phyloP scores from a whole-genome alignment of 2,113 vertebrate genomes.

The Psilopsiagon aurifrons region DNA sequence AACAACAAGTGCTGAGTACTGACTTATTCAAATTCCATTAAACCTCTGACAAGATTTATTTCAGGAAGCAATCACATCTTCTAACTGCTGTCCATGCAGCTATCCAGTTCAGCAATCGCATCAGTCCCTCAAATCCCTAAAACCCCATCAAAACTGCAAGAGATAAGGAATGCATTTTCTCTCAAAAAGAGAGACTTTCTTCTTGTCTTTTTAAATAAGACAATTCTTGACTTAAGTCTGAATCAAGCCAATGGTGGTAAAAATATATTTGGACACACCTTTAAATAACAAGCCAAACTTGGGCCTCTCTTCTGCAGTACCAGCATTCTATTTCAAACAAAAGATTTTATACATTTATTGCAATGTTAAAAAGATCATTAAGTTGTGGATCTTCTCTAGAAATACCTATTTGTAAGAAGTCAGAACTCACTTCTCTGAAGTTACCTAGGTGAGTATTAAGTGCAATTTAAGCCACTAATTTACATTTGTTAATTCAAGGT shows the following conservation, averaged over 20 bases:
- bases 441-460: not conserved
- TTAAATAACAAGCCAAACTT: not conserved
- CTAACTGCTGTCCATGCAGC: accelerated
- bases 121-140: not conserved
- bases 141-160: not conserved
- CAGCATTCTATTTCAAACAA: not conserved
- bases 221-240: not conserved
- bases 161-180: not conserved
- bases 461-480: not conserved
- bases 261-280: not conserved
- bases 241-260: not conserved
- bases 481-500: conserved; percentile 50
- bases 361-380: not conserved
- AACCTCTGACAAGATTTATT: not conserved
- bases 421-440: not conserved
- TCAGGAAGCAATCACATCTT: not conserved
- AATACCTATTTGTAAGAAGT: not conserved
- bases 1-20: accelerated
- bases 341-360: not conserved
- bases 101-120: not conserved
- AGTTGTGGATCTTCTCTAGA: not conserved
- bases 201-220: not conserved
- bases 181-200: not conserved
- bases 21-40: too few species aligned
- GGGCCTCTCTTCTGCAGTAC: not conserved